Evolutionary conservation across 2,888 invertebrate genomes (phyloP), one percentile per base, ranked within the genome.

Genomic region (Amblyjoppa fuscipennis): DNA sequence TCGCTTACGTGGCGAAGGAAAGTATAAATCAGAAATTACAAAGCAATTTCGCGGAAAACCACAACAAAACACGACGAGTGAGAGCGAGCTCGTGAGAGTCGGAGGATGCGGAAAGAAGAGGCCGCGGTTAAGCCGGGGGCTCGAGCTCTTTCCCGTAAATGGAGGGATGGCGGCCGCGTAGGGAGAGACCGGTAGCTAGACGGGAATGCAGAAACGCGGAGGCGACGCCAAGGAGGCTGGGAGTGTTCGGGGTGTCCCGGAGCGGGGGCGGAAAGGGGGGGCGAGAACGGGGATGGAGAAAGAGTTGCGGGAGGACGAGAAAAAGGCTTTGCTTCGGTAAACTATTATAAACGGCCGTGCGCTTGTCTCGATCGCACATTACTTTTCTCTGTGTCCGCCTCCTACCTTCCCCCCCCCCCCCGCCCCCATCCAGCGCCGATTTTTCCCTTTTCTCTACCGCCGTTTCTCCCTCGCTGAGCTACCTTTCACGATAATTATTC

Each of bases 11-110:
- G 71, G 31, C 38, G 75, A 74, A 87, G 77, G 85, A 85, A 88
- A 88, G 86, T 88, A 91, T 92, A 91, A 91, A 92, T 92, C 91
- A 90, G 87, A 88, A 91, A 92, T 92, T 92, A 92, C 92, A 91
- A 92, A 92, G 91, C 90, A 90, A 92, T 92, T 92, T 90, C 86
- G 82, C 66, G 87, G 85, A 89, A 90, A 89, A 51, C 90, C 90
- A 87, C 90, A 89, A 90, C 87, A 88, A 87, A 91, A 91, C 87
- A 89, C 87, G 82, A 68, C 61, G 70, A 75, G 68, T 38, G 64
- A 61, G 74, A 49, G 70, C 28, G 75, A 41, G 61, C 0, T 20
- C 38, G 56, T 3, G 20, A 34, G 20, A 66, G 31, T 45, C 4
- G 64, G 64, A 45, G 25, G 25, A 68, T 20, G 38, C 45, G 45